Evolutionary conservation across 1,140 invertebrate species (phyloP), one percentile per base, ranked within the genome.

Genomic region (Eubasilissa regina): DNA sequence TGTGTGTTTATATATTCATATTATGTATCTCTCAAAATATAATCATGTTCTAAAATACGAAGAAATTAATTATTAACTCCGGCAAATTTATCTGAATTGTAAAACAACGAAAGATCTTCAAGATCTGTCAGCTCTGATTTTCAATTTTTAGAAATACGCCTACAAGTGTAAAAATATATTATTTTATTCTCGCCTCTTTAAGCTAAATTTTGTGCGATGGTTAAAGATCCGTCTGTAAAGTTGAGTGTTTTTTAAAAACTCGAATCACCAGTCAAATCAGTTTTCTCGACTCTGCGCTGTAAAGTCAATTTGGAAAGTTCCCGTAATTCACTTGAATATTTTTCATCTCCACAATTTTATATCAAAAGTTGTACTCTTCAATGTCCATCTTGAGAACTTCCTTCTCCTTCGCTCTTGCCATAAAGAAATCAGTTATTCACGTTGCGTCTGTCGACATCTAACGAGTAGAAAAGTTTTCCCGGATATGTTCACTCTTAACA

Each of bases 401-500:
- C 48, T 21, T 79, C 15, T 45, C 66, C 58, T 1, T 15, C 25
- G 43, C 62, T 75, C 58, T 47, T 51, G 45, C 77, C 51, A 77
- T 77, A 80, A 80, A 77, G 19, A 80, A 80, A 80, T 80, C 79
- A 80, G 79, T 77, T 80, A 80, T 80, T 80, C 79, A 76, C 64
- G 19, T 17, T 66, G 79, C 79, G 79, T 80, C 75, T 47, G 73
- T n/a, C 47, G 56, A 66, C 35, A 48, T 68, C 74, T 80, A 80
- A 80, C 78, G 64, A 80, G 74, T 58, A 62, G 68, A 70, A 47
- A 70, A 47, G 43, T 70, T 70, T 70, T 64, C 60, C n/a, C 3
- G 48, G n/a, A 12, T 51, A 13, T 51, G 48, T 15, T 51, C 48
- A 35, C 25, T 51, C 48, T 51, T 13, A 15, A 51, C 48, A 51